Evolutionary conservation across 2,888 invertebrate species (phyloP), one percentile per base, ranked within the genome.

Genomic region (Plagodis pulveraria): DNA sequence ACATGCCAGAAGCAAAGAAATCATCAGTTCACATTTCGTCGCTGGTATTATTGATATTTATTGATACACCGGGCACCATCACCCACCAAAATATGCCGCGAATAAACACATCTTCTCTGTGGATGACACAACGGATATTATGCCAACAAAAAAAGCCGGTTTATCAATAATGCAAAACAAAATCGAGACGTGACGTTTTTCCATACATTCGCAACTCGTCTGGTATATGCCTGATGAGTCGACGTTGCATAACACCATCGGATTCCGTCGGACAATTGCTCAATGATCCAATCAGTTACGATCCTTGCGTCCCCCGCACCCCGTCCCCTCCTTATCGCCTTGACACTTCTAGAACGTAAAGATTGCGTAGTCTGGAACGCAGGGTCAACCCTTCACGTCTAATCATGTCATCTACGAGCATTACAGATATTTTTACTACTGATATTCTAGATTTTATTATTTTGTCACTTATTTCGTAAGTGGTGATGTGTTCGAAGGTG

Each of bases 221-320:
- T 12, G 11, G 32, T 6, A 34, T 45, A 41, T 50, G 48, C 12
- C 49, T 11, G 52, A 45, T 71, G 63, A 12, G 53, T 42, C 62
- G 49, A n/a, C 78, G 36, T 73, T 66, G 77, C 78, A 85, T 85
- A 80, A 80, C 57, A 44, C 72, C 62, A 55, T 70, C 73, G 70
- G 70, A 74, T 74, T 63, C 69, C 76, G 69, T 66, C 70, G 74
- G 72, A 72, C 83, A 88, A 89, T 87, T 89, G 83, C 74, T 76
- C 85, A 90, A 89, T 90, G 84, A 86, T 83, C 81, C 87, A 90
- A 89, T 88, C 84, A 83, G 73, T 71, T 74, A 9, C 33, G 58
- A 59, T 40, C 40, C 40, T 40, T 66, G 61, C 51, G 65, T 69
- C 72, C 56, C 56, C 54, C 56, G 51, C 56, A 40, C 56, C 46